Percentiles rank a stretch among this genome's conserved stretches.
Conservation (phyloP, 2,888 invertebrate genomes). For the Agrochola macilenta region DNA sequence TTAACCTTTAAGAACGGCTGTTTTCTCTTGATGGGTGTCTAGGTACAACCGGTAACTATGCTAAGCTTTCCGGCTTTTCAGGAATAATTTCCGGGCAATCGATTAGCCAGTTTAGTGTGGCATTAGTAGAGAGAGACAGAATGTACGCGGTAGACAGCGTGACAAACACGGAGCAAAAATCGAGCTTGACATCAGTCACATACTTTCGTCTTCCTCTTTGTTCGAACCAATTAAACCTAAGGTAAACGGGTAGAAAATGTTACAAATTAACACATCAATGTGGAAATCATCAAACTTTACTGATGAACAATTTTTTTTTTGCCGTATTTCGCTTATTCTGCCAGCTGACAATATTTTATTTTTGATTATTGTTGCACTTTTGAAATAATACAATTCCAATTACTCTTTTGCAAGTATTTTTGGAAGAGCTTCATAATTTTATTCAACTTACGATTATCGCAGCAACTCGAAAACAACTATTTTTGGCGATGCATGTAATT, state of each 20-base stretch:
- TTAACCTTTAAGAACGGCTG: slow-evolving; percentile 51
- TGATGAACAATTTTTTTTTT: not conserved
- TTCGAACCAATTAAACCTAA: not conserved
- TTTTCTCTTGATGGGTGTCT: slow-evolving; percentile 39
- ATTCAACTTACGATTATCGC: not conserved
- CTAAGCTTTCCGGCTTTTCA: slow-evolving; percentile 52
- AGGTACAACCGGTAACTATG: slow-evolving; percentile 16
- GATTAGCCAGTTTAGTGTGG: slow-evolving; percentile 14
- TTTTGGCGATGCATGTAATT: slow-evolving; percentile 7
- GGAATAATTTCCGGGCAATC: slow-evolving; percentile 32
- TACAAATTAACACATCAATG: not conserved
- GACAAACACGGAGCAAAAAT: not conserved
- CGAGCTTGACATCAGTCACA: not conserved
- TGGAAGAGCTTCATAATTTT: not conserved
- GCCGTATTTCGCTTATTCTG: not conserved
- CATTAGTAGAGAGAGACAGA: not conserved
- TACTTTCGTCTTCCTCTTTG: not conserved
- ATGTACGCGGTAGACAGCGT: not conserved
- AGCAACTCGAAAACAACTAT: not conserved
- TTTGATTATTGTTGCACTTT: not conserved
- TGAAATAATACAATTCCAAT: not conserved
- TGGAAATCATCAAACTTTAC: not conserved
- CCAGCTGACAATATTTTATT: not conserved
- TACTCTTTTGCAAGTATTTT: not conserved
- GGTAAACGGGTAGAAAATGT: not conserved